These are phyloP conservation scores for Ascaphus truei DNA, from an alignment of 2,113 vertebrate species.

Conservation along the genomic window DNA sequence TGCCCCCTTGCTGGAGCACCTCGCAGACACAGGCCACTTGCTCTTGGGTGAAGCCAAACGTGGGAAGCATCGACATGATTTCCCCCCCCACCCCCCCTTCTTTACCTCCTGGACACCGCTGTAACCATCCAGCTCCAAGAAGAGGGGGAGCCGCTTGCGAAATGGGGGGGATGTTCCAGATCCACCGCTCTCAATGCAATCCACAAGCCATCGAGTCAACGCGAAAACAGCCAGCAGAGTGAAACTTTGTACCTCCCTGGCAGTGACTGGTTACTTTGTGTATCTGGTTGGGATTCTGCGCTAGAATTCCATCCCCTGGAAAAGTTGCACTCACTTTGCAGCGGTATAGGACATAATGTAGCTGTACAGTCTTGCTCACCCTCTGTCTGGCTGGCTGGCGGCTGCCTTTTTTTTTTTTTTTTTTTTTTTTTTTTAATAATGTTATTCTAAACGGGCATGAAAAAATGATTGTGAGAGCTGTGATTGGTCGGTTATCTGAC, in stretches of 20 bases:
- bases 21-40: constrained; percentile 91
- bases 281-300: no score
- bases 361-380: constrained; percentile 58
- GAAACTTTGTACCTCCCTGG: constrained; percentile 11
- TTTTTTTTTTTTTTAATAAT: constrained; percentile 85
- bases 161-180: background rate
- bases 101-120: background rate
- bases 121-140: constrained; percentile 3
- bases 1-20: constrained; percentile 86
- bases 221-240: background rate
- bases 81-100: constrained; percentile 19
- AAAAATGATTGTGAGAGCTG: constrained; percentile 88
- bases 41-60: constrained; percentile 90
- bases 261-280: constrained; percentile 25
- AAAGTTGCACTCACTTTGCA: no score
- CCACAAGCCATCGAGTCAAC: background rate
- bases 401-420: no score
- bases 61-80: constrained; percentile 92
- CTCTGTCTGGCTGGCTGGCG: constrained; percentile 47
- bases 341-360: constrained; percentile 67
- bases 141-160: background rate
- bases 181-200: background rate
- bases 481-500: constrained; percentile 99
- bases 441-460: constrained; percentile 98
- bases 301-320: no score